phyloP scores from a whole-genome alignment of 2,113 vertebrate species.

The Mesoclemmys tuberculata region DNA sequence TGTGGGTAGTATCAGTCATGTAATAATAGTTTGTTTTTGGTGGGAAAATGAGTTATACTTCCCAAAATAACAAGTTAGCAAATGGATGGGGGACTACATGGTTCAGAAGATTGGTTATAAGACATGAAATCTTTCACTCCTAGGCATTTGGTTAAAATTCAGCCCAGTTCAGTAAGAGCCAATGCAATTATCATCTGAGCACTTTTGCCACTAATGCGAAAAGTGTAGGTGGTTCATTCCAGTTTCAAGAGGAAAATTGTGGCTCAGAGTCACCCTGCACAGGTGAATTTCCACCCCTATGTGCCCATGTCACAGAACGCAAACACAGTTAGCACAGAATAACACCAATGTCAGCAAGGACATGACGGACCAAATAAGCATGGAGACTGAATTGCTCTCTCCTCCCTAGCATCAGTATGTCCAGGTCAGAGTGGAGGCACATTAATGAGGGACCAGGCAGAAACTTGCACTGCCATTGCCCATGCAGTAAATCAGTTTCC shows the following conservation, averaged over 20 bases:
- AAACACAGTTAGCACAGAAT: background rate
- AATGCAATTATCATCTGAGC: rapidly evolving
- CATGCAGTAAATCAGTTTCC: background rate
- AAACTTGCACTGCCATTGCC: background rate
- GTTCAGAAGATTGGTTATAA: background rate
- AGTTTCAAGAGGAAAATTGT: background rate
- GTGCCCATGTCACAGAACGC: background rate
- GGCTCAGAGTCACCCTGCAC: background rate
- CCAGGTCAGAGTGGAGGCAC: background rate
- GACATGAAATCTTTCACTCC: background rate
- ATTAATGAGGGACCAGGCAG: background rate
- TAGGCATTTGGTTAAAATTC: background rate
- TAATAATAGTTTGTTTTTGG: background rate
- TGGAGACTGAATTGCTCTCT: background rate
- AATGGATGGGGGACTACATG: background rate
- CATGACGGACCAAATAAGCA: rapidly evolving
- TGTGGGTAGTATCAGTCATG: background rate
- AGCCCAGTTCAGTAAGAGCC: background rate
- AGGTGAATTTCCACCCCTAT: background rate
- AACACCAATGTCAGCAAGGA: background rate
- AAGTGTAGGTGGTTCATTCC: background rate
- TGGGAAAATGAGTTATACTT: rapidly evolving
- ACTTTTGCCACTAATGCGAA: rapidly evolving
- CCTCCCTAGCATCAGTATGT: background rate
- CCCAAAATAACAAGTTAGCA: background rate